A percentile compares a stretch with the other conserved stretches of the same genome.
These are phyloP conservation scores for Chloroceryle amazona DNA, from an alignment of 2,797 vertebrate species.

Conservation along the genomic window DNA sequence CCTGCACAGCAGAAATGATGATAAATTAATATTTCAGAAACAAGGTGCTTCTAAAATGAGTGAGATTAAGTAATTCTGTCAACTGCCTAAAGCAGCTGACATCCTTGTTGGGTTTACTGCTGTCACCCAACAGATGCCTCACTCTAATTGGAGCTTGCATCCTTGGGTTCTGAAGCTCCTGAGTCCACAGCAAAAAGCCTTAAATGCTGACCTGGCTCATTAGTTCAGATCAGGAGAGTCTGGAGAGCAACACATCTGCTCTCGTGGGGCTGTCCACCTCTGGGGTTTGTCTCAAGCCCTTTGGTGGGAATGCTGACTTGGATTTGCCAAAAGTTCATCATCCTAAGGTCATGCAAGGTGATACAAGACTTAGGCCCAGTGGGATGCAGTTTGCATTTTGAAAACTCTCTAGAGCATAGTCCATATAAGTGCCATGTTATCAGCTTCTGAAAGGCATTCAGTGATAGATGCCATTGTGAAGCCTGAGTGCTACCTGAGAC, in stretches of 20 bases:
- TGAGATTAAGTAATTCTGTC: not conserved
- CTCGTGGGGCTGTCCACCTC: not conserved
- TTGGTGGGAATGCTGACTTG: not conserved
- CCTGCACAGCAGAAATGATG: not conserved
- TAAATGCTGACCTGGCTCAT: not conserved
- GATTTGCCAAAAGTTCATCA: not conserved
- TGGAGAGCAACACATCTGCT: not conserved
- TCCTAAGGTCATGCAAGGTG: not conserved
- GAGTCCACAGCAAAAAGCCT: not conserved
- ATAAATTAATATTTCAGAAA: not conserved
- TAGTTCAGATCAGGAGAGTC: not conserved
- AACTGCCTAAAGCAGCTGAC: not conserved
- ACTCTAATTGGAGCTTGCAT: not conserved
- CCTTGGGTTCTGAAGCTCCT: not conserved
- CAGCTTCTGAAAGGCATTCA: not conserved
- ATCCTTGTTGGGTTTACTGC: not conserved
- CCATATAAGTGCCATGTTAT: not conserved
- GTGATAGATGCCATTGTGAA: not conserved
- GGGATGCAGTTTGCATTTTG: not conserved
- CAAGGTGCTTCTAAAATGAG: not conserved
- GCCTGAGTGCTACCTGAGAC: fast-evolving
- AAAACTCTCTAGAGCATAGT: not conserved
- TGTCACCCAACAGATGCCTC: not conserved
- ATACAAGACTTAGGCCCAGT: not conserved
- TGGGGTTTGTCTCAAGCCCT: not conserved